Conservation (phyloP, 1,140 invertebrate species). For the Pseudachorutes palmiensis region DNA sequence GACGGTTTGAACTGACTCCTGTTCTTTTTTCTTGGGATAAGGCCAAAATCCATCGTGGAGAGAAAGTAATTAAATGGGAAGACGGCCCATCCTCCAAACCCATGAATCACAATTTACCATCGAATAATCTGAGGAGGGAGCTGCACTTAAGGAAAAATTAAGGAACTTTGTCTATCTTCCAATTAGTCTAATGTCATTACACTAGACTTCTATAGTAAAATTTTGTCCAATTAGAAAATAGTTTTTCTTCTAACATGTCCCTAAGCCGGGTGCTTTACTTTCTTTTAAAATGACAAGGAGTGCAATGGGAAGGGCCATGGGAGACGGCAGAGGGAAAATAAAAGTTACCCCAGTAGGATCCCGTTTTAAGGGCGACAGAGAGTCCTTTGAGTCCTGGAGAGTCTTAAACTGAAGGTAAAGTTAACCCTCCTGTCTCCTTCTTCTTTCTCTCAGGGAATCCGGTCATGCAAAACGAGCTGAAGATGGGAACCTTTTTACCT, state of each 20-base stretch:
- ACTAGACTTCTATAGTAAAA: background rate
- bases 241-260: background rate
- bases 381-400: background rate
- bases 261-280: background rate
- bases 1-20: background rate
- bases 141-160: constrained; percentile 4
- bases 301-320: background rate
- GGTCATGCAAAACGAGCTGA: constrained; percentile 6
- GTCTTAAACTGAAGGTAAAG: background rate
- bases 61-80: constrained; percentile 8
- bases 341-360: too few species aligned
- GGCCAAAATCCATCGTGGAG: background rate
- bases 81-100: background rate
- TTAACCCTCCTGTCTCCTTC: background rate
- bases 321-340: constrained; percentile 1
- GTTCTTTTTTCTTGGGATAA: background rate
- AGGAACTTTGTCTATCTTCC: constrained; percentile 7
- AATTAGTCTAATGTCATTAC: constrained; percentile 14
- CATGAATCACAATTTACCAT: constrained; percentile 10
- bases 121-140: background rate
- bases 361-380: background rate
- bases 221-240: constrained; percentile 9
- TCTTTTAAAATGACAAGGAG: background rate
- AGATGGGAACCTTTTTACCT: constrained; percentile 8
- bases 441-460: background rate